Conservation (phyloP, 2,888 invertebrate genomes). For the Leptopterna dolabrata region DNA sequence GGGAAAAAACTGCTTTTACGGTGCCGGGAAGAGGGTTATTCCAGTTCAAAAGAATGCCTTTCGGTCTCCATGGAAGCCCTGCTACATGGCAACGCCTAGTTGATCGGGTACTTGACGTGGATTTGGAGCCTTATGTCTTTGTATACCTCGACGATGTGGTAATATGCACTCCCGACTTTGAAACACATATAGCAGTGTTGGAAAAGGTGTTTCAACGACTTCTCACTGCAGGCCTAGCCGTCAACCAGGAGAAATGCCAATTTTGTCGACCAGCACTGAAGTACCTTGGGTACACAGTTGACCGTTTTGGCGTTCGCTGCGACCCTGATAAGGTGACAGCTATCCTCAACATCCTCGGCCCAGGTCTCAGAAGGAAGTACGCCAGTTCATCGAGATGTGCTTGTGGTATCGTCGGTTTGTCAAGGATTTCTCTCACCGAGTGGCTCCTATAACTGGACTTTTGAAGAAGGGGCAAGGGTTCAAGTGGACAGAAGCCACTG, state of each 20-base stretch:
- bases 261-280: conserved; percentile 41
- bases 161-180: conserved; percentile 16
- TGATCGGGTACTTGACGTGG: no score
- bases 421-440: conserved; percentile 59
- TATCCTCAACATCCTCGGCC: conserved; percentile 36
- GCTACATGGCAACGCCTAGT: no score
- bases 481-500: background rate
- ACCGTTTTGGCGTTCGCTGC: conserved; percentile 35
- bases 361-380: background rate
- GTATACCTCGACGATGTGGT: conserved; percentile 37
- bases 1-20: conserved; percentile 61
- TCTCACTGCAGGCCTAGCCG: background rate
- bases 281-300: conserved; percentile 52
- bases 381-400: conserved; percentile 42
- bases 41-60: no score
- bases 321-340: conserved; percentile 50
- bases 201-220: conserved; percentile 28
- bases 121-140: conserved; percentile 49
- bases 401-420: conserved; percentile 63
- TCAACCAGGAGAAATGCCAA: conserved; percentile 36
- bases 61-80: no score
- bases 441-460: conserved; percentile 58
- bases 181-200: background rate
- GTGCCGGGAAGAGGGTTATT: no score
- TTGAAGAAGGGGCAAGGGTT: background rate